Percentiles rank a stretch among this genome's conserved stretches.
Conservation (phyloP, 2,113 vertebrate species). For the Indicator maculatus region DNA sequence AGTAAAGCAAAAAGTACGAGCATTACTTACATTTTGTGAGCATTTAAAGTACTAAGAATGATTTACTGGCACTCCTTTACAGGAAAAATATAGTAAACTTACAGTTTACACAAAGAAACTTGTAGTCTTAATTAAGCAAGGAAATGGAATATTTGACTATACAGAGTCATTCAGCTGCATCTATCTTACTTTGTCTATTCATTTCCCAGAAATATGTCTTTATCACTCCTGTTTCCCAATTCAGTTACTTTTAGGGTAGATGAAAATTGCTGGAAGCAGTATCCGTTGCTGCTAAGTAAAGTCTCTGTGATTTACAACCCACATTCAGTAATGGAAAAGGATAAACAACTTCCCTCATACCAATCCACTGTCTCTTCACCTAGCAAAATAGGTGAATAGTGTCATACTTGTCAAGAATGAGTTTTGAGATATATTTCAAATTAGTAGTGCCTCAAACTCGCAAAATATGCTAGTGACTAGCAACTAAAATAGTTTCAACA, state of each 20-base stretch:
- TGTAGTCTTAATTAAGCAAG: conserved; percentile 18
- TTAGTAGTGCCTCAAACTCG: neutral
- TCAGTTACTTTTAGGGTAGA: conserved; percentile 1
- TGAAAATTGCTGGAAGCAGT: neutral
- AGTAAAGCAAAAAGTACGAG: conserved; percentile 18
- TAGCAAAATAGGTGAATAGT: neutral
- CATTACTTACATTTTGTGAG: neutral
- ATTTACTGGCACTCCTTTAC: conserved; percentile 23
- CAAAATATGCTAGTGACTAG: neutral
- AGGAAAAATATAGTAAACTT: conserved; percentile 5
- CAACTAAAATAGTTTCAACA: neutral
- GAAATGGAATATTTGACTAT: conserved; percentile 2
- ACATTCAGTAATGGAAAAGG: neutral
- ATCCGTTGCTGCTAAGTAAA: conserved; percentile 35
- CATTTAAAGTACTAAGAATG: neutral
- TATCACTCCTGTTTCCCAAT: conserved; percentile 22
- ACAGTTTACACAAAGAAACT: neutral
- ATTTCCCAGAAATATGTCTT: neutral
- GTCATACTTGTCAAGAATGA: neutral
- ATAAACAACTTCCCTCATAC: neutral
- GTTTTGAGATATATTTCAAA: conserved; percentile 35
- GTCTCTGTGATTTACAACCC: conserved; percentile 37
- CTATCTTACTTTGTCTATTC: neutral
- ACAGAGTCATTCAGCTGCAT: neutral
- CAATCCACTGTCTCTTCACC: neutral